phyloP scores from a whole-genome alignment of 2,797 vertebrate genomes.

The Mus caroli region DNA sequence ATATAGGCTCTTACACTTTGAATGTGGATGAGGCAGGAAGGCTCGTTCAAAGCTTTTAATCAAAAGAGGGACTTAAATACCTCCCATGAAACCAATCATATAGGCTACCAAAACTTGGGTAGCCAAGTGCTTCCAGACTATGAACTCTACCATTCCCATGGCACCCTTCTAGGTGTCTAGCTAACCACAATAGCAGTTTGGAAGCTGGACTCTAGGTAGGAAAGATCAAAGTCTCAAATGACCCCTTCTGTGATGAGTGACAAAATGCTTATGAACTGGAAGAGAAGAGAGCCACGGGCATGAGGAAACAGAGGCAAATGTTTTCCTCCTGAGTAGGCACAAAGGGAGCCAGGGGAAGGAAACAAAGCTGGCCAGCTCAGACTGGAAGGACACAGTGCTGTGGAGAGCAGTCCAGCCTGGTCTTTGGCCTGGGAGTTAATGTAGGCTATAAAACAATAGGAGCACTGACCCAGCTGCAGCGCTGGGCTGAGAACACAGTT shows the following conservation, averaged over 20 bases:
- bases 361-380: conserved; percentile 88
- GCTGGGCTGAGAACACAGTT: conserved; percentile 85
- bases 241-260: conserved; percentile 80
- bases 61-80: not conserved
- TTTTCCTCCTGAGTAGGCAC: conserved; percentile 89
- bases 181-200: not conserved
- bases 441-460: conserved; percentile 89
- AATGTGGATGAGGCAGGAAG: not conserved
- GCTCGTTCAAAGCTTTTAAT: not conserved
- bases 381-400: conserved; percentile 88
- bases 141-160: not conserved
- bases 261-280: conserved; percentile 88
- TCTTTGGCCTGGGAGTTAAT: conserved; percentile 91
- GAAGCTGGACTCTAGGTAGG: conserved; percentile 78
- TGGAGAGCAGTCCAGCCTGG: conserved; percentile 87
- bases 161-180: not conserved
- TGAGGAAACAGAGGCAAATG: conserved; percentile 88
- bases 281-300: conserved; percentile 89
- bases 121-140: rapidly evolving
- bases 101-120: not conserved
- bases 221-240: conserved; percentile 90
- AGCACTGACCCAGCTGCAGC: conserved; percentile 87
- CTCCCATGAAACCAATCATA: not conserved
- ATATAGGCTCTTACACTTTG: not conserved
- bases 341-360: conserved; percentile 84